Evolutionary conservation across 2,888 invertebrate species (phyloP).

Genomic region (Tipula helvola): DNA sequence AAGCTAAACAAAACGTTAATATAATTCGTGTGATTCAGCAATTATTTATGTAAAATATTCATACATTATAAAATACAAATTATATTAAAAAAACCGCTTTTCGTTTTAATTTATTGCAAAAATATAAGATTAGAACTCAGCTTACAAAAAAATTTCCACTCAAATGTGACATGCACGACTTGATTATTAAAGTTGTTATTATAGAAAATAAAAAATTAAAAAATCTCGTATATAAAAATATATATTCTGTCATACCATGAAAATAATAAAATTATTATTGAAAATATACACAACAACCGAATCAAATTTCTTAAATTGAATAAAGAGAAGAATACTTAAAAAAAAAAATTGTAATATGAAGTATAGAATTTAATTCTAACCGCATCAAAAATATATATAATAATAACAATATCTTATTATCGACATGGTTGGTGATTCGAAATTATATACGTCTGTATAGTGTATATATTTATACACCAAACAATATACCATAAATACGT

Average conservation of each 20-base stretch:
- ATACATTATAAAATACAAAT: background rate
- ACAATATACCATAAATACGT: background rate
- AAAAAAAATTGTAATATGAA: background rate
- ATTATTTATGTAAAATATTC: background rate
- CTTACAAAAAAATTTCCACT: background rate
- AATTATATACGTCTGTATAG: background rate
- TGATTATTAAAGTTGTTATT: background rate
- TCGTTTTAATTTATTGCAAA: background rate
- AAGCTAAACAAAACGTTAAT: background rate
- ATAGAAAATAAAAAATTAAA: background rate
- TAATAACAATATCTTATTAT: conserved; percentile 4
- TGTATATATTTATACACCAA: background rate
- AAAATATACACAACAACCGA: background rate
- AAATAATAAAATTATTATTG: background rate
- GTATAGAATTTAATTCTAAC: background rate
- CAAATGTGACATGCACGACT: conserved; percentile 4
- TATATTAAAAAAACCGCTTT: background rate
- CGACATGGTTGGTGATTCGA: conserved; percentile 4
- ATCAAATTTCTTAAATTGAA: background rate
- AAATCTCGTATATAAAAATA: background rate
- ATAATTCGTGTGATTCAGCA: background rate
- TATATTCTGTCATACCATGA: background rate
- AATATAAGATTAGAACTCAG: background rate
- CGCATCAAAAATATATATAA: background rate
- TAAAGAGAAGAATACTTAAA: background rate